Conservation (phyloP, 2,113 vertebrate species). For the Gracilinanus agilis region DNA sequence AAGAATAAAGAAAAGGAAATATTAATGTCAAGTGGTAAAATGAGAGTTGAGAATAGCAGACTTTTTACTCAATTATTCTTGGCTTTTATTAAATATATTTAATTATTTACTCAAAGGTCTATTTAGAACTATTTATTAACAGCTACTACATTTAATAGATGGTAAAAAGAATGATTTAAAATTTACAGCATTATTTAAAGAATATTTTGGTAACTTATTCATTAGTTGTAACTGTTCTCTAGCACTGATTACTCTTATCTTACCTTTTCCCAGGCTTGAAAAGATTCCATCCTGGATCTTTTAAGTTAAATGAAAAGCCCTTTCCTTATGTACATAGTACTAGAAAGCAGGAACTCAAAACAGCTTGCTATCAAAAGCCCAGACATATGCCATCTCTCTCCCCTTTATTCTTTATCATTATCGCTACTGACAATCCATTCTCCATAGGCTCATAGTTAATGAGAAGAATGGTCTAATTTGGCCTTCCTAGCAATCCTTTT, state of each 20-base stretch:
- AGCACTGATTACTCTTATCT: not conserved
- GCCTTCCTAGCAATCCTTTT: not conserved
- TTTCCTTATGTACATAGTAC: fast-evolving
- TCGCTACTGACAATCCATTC: not conserved
- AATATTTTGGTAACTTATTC: not conserved
- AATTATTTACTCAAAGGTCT: not conserved
- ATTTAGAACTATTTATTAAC: not conserved
- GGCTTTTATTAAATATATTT: not conserved
- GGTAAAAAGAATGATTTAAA: not conserved
- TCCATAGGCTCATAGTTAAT: not conserved
- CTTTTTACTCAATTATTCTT: not conserved
- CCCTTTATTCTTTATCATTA: not conserved
- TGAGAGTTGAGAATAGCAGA: not conserved
- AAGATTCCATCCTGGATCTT: conserved; percentile 1
- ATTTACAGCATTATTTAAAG: not conserved
- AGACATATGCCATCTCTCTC: not conserved
- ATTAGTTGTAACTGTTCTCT: not conserved
- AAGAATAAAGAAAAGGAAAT: not conserved
- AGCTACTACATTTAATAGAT: not conserved
- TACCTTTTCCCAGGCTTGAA: not conserved
- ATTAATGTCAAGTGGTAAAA: not conserved
- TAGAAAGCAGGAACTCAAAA: not conserved
- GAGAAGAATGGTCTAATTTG: not conserved
- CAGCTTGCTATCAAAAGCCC: not conserved
- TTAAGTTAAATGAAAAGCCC: not conserved